Conservation (phyloP, 2,113 vertebrate genomes). For the Panurus biarmicus region DNA sequence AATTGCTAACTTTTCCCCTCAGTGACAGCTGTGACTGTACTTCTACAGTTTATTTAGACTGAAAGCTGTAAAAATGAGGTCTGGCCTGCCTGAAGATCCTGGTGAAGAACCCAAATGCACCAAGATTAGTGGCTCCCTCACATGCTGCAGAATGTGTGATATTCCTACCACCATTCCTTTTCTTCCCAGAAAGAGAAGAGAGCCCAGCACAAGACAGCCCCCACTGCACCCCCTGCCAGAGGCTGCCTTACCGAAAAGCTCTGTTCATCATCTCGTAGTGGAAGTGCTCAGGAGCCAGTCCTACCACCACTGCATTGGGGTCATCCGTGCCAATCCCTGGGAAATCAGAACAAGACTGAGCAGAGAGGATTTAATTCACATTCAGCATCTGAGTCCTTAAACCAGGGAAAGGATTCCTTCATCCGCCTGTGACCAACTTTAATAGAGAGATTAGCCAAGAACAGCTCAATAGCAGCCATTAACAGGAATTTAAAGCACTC, state of each 20-base stretch:
- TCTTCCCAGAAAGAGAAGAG: neutral
- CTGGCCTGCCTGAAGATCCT: neutral
- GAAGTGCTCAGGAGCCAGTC: slow-evolving; percentile 89
- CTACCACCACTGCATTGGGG: slow-evolving; percentile 91
- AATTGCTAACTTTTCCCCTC: neutral
- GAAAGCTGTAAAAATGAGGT: neutral
- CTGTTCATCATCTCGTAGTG: slow-evolving; percentile 88
- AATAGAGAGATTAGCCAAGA: neutral
- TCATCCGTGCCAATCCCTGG: slow-evolving; percentile 82
- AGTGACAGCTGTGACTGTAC: neutral
- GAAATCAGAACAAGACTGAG: neutral
- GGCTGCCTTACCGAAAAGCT: slow-evolving; percentile 81
- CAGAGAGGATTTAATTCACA: neutral
- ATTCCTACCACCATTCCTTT: neutral
- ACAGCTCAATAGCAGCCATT: neutral
- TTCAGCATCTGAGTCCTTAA: neutral
- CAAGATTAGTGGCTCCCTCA: neutral
- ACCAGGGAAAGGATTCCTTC: neutral
- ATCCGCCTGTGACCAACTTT: neutral
- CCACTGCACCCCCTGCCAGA: neutral
- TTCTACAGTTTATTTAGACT: neutral
- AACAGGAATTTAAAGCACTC: neutral
- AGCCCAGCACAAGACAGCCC: neutral
- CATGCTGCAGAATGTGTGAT: accelerated
- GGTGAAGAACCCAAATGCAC: neutral